Base-by-base conservation (phyloP, 2,113 vertebrate genomes). In the Oncorhynchus mykiss region DNA sequence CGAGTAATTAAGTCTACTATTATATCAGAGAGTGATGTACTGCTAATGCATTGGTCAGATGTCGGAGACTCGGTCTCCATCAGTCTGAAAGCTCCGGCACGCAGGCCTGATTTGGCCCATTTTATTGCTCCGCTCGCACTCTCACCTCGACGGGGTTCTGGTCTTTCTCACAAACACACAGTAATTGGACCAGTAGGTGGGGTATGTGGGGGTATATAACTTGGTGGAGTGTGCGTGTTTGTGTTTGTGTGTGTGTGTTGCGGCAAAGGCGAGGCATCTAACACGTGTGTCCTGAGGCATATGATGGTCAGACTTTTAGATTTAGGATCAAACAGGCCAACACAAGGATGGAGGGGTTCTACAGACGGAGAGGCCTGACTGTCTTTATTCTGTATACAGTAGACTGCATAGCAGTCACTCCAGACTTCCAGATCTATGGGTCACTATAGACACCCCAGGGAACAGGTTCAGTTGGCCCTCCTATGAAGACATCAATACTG, bases 161-260 rank as follows among this genome's bases (percentile, higher is more conserved):
- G 85, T 92, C 89, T 93, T 88, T 90, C 88, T 94, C 93, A 92
- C 90, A 89, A 90, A 93, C 93, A 92, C 93, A 85, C 79, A 78
- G 85, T 94, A 93, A 94, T 93, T 94, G 92, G 91, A 87, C 75
- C 84, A 86, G 86, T 87, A 74, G 84, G 83, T 79, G 82, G 78
- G 80, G 80, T 86, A 87, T 83, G 78, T 76, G 74, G 13, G 24
- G 20, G 45, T 71, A 24, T 57, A 49, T 59, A 0, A 24, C 27
- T 25, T 34, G 29, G 11, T 13, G 16, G 67, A 9, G 67, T 76
- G 70, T 24, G 69, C 25, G 39, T 49, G 20, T 14, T 4, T 27
- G 24, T 71, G 69, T 80, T 27, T 27, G 82, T 29, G 66, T 57
- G 49, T 51, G 80, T 73, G 82, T 74, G 79, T 73, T 78, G 62